A percentile compares a stretch with the other conserved stretches of the same genome.
Evolutionary conservation across 2,113 vertebrate species (phyloP).

Genomic region (Ia io): DNA sequence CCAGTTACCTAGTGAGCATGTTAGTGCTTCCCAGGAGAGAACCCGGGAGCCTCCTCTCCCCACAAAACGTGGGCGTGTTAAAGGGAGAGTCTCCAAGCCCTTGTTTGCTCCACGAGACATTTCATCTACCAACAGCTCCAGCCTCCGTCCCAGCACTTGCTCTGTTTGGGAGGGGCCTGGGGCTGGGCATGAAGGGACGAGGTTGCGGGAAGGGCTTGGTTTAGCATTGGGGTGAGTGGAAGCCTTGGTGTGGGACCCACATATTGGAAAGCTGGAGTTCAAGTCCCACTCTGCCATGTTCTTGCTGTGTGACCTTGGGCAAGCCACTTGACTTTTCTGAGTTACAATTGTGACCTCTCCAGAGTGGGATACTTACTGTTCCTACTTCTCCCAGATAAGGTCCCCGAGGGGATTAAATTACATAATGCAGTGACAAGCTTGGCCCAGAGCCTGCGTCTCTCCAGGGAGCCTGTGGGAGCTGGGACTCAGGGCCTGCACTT

Average conservation of each 20-base stretch:
- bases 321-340: not conserved
- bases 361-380: not conserved
- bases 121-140: not conserved
- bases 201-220: not conserved
- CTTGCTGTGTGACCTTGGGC: not conserved
- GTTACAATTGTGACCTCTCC: not conserved
- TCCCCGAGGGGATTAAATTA: not conserved
- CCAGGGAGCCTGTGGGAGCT: not conserved
- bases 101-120: not conserved
- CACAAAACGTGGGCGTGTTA: fast-evolving
- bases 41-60: not conserved
- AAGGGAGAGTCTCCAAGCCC: not conserved
- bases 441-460: fast-evolving
- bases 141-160: not conserved
- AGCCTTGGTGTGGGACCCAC: not conserved
- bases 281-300: not conserved
- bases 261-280: not conserved
- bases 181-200: not conserved
- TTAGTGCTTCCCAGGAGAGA: not conserved
- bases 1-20: not conserved
- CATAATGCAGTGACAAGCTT: not conserved
- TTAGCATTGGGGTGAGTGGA: not conserved
- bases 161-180: not conserved
- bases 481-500: not conserved
- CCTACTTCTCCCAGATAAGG: not conserved